phyloP scores from a whole-genome alignment of 1,140 invertebrate species.

The Bombus pascuorum region DNA sequence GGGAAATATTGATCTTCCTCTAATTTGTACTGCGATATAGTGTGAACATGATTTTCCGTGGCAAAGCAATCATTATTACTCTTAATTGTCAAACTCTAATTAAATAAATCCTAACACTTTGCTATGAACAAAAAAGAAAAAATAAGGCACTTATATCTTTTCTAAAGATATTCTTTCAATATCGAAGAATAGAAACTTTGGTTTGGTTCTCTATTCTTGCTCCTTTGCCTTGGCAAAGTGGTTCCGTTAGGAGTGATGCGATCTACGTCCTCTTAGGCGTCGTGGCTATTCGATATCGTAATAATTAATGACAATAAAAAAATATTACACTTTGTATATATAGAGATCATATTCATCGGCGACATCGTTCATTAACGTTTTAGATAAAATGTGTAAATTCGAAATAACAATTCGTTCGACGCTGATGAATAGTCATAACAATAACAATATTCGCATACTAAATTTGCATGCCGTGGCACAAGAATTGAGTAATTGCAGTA shows the following conservation, averaged over 20 bases:
- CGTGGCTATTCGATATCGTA: background rate
- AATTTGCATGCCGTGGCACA: slow-evolving; percentile 7
- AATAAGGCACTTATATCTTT: slow-evolving; percentile 26
- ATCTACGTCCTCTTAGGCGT: background rate
- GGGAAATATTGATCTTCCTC: background rate
- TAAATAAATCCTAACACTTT: slow-evolving; percentile 23
- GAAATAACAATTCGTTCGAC: background rate
- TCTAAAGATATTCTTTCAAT: background rate
- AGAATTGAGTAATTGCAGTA: background rate
- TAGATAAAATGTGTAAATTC: slow-evolving; percentile 4
- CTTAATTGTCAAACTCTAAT: slow-evolving; percentile 8
- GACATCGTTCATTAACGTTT: background rate
- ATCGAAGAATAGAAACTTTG: slow-evolving; percentile 4
- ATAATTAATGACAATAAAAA: slow-evolving; percentile 22
- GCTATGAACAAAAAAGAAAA: background rate
- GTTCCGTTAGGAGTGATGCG: background rate
- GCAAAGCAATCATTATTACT: background rate
- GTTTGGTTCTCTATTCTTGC: background rate
- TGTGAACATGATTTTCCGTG: background rate
- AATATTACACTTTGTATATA: slow-evolving; percentile 34
- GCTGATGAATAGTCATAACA: slow-evolving; percentile 42
- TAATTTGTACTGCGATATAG: slow-evolving; percentile 37
- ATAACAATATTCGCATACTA: slow-evolving; percentile 26
- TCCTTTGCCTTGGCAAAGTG: background rate
- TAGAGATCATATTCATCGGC: slow-evolving; percentile 38